Evolutionary conservation across 2,113 vertebrate species (phyloP).

Genomic region (Rhinichthys klamathensis): DNA sequence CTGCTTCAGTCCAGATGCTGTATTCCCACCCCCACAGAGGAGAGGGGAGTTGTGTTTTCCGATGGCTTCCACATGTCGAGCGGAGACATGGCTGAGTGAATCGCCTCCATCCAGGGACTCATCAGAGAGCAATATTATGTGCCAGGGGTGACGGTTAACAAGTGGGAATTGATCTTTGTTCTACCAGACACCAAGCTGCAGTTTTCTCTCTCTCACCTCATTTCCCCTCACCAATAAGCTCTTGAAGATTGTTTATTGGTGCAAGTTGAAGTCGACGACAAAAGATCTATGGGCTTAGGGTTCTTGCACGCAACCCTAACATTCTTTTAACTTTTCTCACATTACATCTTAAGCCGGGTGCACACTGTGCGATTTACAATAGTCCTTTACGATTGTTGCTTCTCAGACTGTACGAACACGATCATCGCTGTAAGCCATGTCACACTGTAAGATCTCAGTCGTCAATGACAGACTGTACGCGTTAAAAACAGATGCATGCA

Average conservation of each 20-base stretch:
- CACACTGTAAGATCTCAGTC: too few species aligned
- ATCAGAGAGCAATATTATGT: slow-evolving; percentile 14
- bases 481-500: too few species aligned
- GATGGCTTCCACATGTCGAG: slow-evolving; percentile 48
- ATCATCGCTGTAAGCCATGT: too few species aligned
- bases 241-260: slow-evolving; percentile 12
- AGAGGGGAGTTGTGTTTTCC: slow-evolving; percentile 30
- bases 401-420: too few species aligned
- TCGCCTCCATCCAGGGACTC: slow-evolving; percentile 26
- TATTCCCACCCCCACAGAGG: slow-evolving; percentile 29
- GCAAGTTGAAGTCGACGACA: neutral
- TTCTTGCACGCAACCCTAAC: slow-evolving; percentile 1
- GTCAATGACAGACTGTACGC: too few species aligned
- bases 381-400: too few species aligned
- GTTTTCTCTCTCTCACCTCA: slow-evolving; percentile 28
- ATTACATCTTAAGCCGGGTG: neutral
- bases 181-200: slow-evolving; percentile 22
- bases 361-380: too few species aligned
- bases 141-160: slow-evolving; percentile 41
- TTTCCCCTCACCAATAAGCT: slow-evolving; percentile 28
- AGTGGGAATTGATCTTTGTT: slow-evolving; percentile 34
- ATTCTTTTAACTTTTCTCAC: neutral
- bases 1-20: slow-evolving; percentile 24
- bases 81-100: slow-evolving; percentile 41
- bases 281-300: neutral